Conservation (phyloP, 2,797 vertebrate species). For the Sphaeramia orbicularis region DNA sequence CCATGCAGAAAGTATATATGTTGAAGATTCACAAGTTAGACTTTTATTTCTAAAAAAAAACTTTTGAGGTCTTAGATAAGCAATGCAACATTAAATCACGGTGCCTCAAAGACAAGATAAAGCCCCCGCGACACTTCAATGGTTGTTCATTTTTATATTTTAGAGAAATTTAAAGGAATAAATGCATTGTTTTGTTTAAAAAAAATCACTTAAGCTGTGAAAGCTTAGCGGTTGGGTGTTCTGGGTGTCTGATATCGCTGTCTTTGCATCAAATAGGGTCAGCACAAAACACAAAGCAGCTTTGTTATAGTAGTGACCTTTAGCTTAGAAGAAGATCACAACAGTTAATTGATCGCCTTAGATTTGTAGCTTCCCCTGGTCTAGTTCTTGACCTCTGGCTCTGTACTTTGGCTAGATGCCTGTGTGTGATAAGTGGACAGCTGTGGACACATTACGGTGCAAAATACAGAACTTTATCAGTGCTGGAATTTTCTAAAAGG, state of each 20-base stretch:
- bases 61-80: constrained; percentile 19
- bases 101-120: constrained; percentile 3
- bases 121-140: neutral
- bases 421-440: constrained; percentile 8
- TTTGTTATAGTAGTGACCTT: constrained; percentile 12
- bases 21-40: too few species aligned
- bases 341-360: constrained; percentile 16
- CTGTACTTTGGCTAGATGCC: constrained; percentile 2
- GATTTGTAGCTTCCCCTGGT: constrained; percentile 8
- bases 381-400: too few species aligned
- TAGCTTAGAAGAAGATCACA: constrained; percentile 29
- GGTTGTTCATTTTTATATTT: too few species aligned
- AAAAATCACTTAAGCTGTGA: neutral
- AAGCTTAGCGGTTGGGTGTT: neutral
- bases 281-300: neutral
- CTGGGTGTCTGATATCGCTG: neutral
- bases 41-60: neutral
- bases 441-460: constrained; percentile 13
- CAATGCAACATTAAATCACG: constrained; percentile 13
- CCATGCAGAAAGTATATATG: neutral
- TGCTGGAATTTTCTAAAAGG: constrained; percentile 23
- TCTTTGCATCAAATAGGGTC: neutral
- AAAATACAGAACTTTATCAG: constrained; percentile 25
- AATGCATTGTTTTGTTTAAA: too few species aligned
- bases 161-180: too few species aligned